A percentile compares a stretch with the other conserved stretches of the same genome.
Evolutionary conservation across 2,797 vertebrate species (phyloP).

Genomic region (Chaunax sp.): DNA sequence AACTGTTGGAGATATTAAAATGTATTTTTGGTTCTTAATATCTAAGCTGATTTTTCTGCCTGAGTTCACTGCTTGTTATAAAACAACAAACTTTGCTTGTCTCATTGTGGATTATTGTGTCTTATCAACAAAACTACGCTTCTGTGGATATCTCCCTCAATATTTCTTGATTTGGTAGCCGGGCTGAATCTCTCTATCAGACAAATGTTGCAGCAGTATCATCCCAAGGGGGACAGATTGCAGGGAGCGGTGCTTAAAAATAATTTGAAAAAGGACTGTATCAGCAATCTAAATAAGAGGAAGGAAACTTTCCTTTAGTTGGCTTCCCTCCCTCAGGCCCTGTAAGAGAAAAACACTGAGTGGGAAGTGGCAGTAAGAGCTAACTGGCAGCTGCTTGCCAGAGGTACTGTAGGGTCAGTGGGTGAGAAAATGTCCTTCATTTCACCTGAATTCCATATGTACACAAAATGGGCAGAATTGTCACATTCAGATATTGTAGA

Average conservation of each 20-base stretch:
- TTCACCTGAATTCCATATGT: not conserved
- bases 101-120: not conserved
- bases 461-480: too few species aligned
- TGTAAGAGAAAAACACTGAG: slow-evolving; percentile 9
- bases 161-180: slow-evolving; percentile 9
- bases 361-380: not conserved
- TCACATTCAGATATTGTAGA: too few species aligned
- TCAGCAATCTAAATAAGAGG: slow-evolving; percentile 42
- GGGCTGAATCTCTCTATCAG: slow-evolving; percentile 9
- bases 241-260: slow-evolving; percentile 23
- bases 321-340: slow-evolving; percentile 6
- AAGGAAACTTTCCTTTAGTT: slow-evolving; percentile 35
- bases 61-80: not conserved
- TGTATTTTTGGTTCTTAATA: not conserved
- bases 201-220: slow-evolving; percentile 31
- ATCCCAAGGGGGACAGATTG: slow-evolving; percentile 10
- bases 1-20: slow-evolving; percentile 3
- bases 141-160: slow-evolving; percentile 4
- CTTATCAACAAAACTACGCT: not conserved
- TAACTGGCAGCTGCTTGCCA: not conserved
- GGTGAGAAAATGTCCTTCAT: not conserved
- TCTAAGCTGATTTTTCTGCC: not conserved
- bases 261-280: slow-evolving; percentile 23
- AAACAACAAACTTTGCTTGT: slow-evolving; percentile 5
- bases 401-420: not conserved